phyloP scores from a whole-genome alignment of 2,888 invertebrate species.

The Drosophila robusta region DNA sequence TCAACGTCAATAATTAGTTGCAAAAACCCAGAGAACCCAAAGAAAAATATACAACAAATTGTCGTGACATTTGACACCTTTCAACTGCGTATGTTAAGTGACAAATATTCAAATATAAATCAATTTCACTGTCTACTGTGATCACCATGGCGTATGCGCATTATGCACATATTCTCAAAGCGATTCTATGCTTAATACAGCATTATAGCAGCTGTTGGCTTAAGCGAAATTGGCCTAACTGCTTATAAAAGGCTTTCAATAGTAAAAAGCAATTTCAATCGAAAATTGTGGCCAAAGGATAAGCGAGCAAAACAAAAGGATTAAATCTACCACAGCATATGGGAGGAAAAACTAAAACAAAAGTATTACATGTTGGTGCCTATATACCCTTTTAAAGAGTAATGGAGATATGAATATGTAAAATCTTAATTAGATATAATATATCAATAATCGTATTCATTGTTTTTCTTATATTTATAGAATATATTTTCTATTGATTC shows the following conservation, averaged over 20 bases:
- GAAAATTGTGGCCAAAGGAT: neutral
- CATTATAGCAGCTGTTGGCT: slow-evolving; percentile 40
- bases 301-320: neutral
- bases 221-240: slow-evolving; percentile 22
- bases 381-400: too few species aligned
- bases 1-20: neutral
- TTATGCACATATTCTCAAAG: slow-evolving; percentile 2
- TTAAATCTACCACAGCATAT: neutral
- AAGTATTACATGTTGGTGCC: too few species aligned
- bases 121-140: neutral
- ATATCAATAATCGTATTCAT: too few species aligned
- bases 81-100: slow-evolving; percentile 1
- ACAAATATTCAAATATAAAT: neutral
- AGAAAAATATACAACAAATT: neutral
- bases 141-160: slow-evolving; percentile 13
- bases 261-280: slow-evolving; percentile 21
- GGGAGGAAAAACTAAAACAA: neutral
- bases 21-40: slow-evolving; percentile 5
- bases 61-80: slow-evolving; percentile 29
- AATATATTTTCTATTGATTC: too few species aligned
- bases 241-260: slow-evolving; percentile 44
- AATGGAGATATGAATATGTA: too few species aligned
- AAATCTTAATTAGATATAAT: too few species aligned
- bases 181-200: neutral
- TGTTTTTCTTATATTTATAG: too few species aligned